Base-by-base conservation (phyloP, 2,113 vertebrate genomes). In the Megalops atlanticus region DNA sequence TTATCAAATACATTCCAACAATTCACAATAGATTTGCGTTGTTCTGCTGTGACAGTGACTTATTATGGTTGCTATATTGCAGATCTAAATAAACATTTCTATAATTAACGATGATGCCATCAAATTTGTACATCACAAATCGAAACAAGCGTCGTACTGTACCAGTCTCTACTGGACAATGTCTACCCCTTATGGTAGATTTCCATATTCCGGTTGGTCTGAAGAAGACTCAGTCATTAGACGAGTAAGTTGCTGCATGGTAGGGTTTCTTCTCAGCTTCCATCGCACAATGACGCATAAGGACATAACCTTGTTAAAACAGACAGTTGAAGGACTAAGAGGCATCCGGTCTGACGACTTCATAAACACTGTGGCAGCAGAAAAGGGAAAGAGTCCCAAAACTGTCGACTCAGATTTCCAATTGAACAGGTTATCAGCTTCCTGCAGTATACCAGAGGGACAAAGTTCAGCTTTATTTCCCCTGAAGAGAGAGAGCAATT, bases 371-470 rank as follows among this genome's bases (percentile, higher is more conserved):
- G 36, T 82, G 68, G 68, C 41, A 52, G 43, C 36, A 16, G 76
- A 77, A 54, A 77, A 75, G 85, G 82, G 85, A 81, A 74, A 81
- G 80, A 88, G 85, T 80, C 80, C 78, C 85, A 89, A 76, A 89
- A 86, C 12, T 84, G 88, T 82, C 38, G 84, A 88, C 85, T 90
- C 90, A 91, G 86, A 80, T 84, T 88, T 88, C 81, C 82, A 83
- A 82, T 76, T 83, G 76, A 82, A 68, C 80, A 72, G n/a, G 33
- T 82, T 87, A 77, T 85, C 80, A 85, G 81, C 82, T 85, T 82
- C 83, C 84, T 87, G 81, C 81, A 87, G 85, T 54, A 33, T 45
- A 70, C 78, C 38, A 76, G 31, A 54, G 39, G 85, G 69, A 38
- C 84, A 86, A 85, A 87, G 84, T 87, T 84, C 81, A 81, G 77